Base-by-base conservation (phyloP, 2,888 invertebrate genomes). In the Elysia crispata region DNA sequence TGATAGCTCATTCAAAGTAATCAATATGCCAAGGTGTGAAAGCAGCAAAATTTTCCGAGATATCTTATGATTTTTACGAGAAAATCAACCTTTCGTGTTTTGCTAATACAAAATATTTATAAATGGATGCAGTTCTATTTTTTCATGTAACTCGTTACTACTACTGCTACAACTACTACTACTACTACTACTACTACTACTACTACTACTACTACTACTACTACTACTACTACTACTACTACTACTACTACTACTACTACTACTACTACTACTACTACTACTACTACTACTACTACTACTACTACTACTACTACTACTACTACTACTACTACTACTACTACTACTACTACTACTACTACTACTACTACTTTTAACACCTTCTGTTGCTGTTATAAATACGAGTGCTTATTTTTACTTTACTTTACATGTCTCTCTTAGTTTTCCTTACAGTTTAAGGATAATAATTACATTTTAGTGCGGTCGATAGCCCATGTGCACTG, bases 131-230 rank as follows among this genome's bases (percentile, higher is more conserved):
- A n/a, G n/a, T n/a, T n/a, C n/a, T n/a, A n/a, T n/a, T 41, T 11
- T 41, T 11, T 6, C 5, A 6, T 11, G 11, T 3, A 41, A 49
- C 72, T 72, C 60, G 70, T 31, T 67, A 70, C 49, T 76, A 69
- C 41, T 76, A 80, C 33, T 60, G 76, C 57, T 60, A 70, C 33
- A 33, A 72, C 72, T 72, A 72, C 72, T 72, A 72, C 72, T 72
- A 72, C 72, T 72, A 72, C 72, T 72, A 72, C 72, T 49, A 72
- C 72, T 72, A 72, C 72, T 72, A 72, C 72, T 72, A 72, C 72
- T 72, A 72, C 72, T 72, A 72, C 72, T 49, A 50, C 72, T 72
- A 73, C 73, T 54, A 73, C 73, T 73, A 73, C 73, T 73, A 54
- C 73, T 15, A 73, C 73, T 54, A 54, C 73, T 54, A 57, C 73